Evolutionary conservation across 2,888 invertebrate genomes (phyloP).

Genomic region (Tipula lateralis): DNA sequence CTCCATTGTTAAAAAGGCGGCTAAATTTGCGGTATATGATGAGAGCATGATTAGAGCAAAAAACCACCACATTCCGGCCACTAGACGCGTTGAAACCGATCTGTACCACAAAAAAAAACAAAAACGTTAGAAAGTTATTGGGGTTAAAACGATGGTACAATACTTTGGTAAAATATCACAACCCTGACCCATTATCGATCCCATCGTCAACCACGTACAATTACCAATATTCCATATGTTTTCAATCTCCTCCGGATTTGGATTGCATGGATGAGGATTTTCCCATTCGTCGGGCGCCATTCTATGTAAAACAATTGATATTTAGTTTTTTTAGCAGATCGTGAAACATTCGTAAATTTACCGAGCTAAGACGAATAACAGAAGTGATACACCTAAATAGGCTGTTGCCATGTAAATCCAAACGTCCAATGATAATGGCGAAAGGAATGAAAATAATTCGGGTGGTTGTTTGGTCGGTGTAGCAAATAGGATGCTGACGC

Average conservation of each 20-base stretch:
- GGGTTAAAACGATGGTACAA: background rate
- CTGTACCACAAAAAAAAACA: conserved; percentile 53
- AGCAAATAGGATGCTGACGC: conserved; percentile 73
- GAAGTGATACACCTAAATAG: conserved; percentile 69
- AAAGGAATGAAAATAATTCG: conserved; percentile 77
- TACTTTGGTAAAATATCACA: conserved; percentile 89
- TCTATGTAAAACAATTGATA: conserved; percentile 48
- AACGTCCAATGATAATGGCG: conserved; percentile 73
- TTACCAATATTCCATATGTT: conserved; percentile 83
- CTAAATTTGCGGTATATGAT: conserved; percentile 91
- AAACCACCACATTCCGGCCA: conserved; percentile 90
- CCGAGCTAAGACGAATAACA: conserved; percentile 71
- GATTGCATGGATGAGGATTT: conserved; percentile 85
- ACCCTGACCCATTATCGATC: conserved; percentile 88
- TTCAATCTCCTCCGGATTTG: conserved; percentile 76
- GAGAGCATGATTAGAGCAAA: conserved; percentile 87
- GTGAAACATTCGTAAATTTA: conserved; percentile 43
- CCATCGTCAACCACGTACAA: conserved; percentile 89
- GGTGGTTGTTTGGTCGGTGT: conserved; percentile 70
- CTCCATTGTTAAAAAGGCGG: conserved; percentile 87
- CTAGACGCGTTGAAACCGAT: conserved; percentile 82
- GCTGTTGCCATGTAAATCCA: conserved; percentile 83
- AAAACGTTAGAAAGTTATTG: background rate
- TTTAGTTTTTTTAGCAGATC: background rate
- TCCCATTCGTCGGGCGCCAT: conserved; percentile 90